phyloP scores from a whole-genome alignment of 1,140 invertebrate species.

The Drosophila ambigua region DNA sequence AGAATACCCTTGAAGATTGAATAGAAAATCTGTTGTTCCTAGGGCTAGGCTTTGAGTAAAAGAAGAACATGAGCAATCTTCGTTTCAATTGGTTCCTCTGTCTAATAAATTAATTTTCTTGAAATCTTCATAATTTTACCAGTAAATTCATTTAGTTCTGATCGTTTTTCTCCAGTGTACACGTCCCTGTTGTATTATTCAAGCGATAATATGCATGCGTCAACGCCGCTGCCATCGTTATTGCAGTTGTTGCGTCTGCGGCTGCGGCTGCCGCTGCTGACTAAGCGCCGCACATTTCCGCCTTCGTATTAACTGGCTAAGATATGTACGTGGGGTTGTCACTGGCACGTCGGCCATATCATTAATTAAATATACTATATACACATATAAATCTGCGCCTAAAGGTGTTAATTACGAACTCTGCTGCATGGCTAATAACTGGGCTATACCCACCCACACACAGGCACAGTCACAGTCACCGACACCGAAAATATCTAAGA shows the following conservation, averaged over 20 bases:
- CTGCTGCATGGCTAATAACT: constrained; percentile 69
- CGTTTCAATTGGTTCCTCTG: too few relatives aligned
- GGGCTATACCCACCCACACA: constrained; percentile 53
- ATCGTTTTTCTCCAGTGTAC: not conserved
- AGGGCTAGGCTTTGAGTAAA: too few relatives aligned
- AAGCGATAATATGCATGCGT: constrained; percentile 68
- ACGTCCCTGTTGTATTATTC: constrained; percentile 44
- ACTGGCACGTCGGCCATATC: constrained; percentile 52
- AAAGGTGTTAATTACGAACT: constrained; percentile 68
- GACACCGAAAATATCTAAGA: not conserved
- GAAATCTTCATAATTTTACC: too few relatives aligned
- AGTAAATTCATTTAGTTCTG: too few relatives aligned
- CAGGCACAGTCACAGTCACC: too few relatives aligned
- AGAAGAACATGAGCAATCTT: too few relatives aligned
- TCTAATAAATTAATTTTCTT: too few relatives aligned
- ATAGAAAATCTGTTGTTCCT: too few relatives aligned
- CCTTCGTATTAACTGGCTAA: constrained; percentile 51
- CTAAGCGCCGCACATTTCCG: constrained; percentile 70
- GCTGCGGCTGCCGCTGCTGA: constrained; percentile 35
- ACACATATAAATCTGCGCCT: not conserved
- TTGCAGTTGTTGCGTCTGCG: constrained; percentile 7
- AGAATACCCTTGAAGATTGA: too few relatives aligned
- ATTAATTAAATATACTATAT: constrained; percentile 59
- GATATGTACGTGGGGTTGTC: constrained; percentile 46
- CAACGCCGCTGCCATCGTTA: constrained; percentile 37